These are phyloP conservation scores for Sebastes taczanowskii DNA, from an alignment of 2,797 vertebrate genomes.

Conservation along the genomic window DNA sequence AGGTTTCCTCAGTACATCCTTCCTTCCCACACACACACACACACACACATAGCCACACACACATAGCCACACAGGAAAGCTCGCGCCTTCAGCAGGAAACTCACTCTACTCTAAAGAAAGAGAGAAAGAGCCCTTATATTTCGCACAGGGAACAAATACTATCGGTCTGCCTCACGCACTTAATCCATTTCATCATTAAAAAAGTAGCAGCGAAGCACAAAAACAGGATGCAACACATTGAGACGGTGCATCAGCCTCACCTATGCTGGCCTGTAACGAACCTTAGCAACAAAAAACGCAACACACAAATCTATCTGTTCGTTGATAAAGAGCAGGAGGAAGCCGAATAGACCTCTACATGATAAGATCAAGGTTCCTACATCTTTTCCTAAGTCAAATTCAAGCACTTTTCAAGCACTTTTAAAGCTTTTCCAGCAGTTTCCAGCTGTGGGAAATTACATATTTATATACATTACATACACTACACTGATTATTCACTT, in stretches of 20 bases:
- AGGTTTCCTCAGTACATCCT: conserved; percentile 50
- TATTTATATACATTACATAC: neutral
- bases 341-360: neutral
- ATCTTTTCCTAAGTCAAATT: neutral
- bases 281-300: neutral
- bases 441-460: neutral
- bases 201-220: neutral
- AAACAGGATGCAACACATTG: neutral
- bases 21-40: conserved; percentile 8
- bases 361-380: neutral
- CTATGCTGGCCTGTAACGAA: neutral
- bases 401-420: neutral
- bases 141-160: neutral
- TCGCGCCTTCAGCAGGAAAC: conserved; percentile 42
- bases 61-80: conserved; percentile 21
- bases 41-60: neutral
- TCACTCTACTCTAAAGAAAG: conserved; percentile 25
- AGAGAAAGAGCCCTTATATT: neutral
- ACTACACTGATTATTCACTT: neutral
- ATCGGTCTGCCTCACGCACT: neutral
- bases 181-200: neutral
- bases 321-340: neutral
- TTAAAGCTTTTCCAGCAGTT: neutral
- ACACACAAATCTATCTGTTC: neutral
- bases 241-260: neutral